A percentile compares a stretch with the other conserved stretches of the same genome.
phyloP scores from a whole-genome alignment of 2,113 vertebrate species.

The Microcebus lehilahytsara region DNA sequence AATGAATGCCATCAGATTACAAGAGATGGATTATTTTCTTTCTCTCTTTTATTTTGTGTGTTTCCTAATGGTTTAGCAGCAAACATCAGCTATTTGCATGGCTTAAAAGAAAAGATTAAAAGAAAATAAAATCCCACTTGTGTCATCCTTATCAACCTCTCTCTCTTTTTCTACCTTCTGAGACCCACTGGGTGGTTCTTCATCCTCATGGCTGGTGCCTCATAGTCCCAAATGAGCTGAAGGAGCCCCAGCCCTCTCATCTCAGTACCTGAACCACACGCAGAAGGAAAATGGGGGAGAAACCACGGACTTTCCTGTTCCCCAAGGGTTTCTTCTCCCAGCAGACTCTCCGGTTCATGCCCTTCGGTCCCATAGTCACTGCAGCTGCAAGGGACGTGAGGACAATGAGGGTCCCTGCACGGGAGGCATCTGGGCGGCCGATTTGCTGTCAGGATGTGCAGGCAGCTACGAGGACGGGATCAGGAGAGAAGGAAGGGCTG shows the following conservation, averaged over 20 bases:
- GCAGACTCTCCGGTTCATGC: background rate
- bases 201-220: background rate
- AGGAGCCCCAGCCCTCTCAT: no score
- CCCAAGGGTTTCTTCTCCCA: rapidly evolving
- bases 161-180: background rate
- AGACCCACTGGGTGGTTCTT: rapidly evolving
- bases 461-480: rapidly evolving
- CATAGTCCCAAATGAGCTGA: background rate
- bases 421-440: no score
- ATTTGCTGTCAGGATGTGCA: rapidly evolving
- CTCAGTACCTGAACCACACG: background rate
- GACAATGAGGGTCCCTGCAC: background rate
- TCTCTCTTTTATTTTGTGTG: background rate
- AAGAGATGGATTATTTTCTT: background rate
- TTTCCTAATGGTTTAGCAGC: background rate
- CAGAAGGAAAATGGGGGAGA: no score
- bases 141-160: rapidly evolving
- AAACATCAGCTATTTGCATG: background rate
- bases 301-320: no score
- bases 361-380: no score
- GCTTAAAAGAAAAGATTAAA: background rate
- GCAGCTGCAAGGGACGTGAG: no score
- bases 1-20: rapidly evolving
- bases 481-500: background rate
- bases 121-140: background rate